Evolutionary conservation across 2,113 vertebrate genomes (phyloP).

Genomic region (Hydrolagus affinis): DNA sequence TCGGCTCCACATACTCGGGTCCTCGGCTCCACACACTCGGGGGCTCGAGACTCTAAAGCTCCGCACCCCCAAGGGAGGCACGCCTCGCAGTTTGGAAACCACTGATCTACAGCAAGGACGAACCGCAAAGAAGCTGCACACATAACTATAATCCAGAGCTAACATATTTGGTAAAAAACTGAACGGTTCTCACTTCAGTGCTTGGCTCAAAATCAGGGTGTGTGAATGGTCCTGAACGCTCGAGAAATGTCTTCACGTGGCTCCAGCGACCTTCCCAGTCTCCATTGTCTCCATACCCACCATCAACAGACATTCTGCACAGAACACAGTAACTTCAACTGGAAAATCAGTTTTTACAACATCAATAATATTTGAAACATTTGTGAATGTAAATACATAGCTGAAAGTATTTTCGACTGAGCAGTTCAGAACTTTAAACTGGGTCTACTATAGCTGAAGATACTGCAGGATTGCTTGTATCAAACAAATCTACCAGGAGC

Average conservation of each 20-base stretch:
- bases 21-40: no score
- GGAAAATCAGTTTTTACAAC: constrained; percentile 46
- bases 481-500: no score
- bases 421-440: no score
- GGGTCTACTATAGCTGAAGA: no score
- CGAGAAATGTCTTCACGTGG: constrained; percentile 93
- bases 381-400: neutral
- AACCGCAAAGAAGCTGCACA: neutral
- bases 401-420: neutral
- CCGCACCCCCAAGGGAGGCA: no score
- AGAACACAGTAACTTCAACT: constrained; percentile 68
- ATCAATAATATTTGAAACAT: neutral
- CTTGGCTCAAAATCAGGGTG: constrained; percentile 97
- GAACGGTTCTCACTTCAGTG: constrained; percentile 76
- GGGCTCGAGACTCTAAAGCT: no score
- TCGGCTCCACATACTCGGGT: no score
- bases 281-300: constrained; percentile 70
- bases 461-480: no score
- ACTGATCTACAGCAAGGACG: neutral
- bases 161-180: constrained; percentile 36
- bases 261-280: constrained; percentile 96
- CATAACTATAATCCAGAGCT: neutral
- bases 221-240: constrained; percentile 90
- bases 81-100: neutral
- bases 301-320: constrained; percentile 95